A percentile compares a stretch with the other conserved stretches of the same genome.
These are phyloP conservation scores for Brachypterus glaber DNA, from an alignment of 2,888 invertebrate genomes.

Conservation along the genomic window DNA sequence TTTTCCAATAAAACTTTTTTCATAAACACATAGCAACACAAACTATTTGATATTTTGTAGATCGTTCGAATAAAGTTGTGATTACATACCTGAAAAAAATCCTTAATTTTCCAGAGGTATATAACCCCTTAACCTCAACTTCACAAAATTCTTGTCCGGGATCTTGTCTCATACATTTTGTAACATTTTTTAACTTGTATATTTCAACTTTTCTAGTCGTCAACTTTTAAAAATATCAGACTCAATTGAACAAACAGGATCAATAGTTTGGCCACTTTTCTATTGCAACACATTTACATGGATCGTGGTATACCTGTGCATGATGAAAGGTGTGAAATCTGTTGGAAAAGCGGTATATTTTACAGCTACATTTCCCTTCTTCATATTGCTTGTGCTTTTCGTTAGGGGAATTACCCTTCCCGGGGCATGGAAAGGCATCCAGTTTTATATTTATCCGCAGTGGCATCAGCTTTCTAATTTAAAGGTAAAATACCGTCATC, in stretches of 20 bases:
- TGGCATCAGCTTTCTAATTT: constrained; percentile 68
- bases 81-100: too few relatives aligned
- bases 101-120: too few relatives aligned
- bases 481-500: too few relatives aligned
- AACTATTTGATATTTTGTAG: too few relatives aligned
- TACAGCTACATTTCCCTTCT: constrained; percentile 75
- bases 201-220: constrained; percentile 48
- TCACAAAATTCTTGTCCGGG: too few relatives aligned
- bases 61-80: too few relatives aligned
- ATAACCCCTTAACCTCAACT: too few relatives aligned
- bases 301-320: constrained; percentile 73
- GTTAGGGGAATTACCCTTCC: constrained; percentile 71
- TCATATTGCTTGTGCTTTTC: constrained; percentile 61
- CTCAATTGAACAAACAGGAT: constrained; percentile 64
- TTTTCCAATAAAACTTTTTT: too few relatives aligned
- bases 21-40: too few relatives aligned
- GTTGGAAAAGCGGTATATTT: constrained; percentile 85
- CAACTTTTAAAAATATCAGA: constrained; percentile 67
- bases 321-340: constrained; percentile 78
- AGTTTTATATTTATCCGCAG: constrained; percentile 69
- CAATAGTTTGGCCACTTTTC: constrained; percentile 73
- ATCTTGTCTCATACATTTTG: too few relatives aligned
- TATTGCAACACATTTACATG: constrained; percentile 66
- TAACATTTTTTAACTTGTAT: constrained; percentile 8
- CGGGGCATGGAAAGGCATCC: constrained; percentile 66